Base-by-base conservation (phyloP, 2,888 invertebrate genomes). In the Catotricha subobsoleta region DNA sequence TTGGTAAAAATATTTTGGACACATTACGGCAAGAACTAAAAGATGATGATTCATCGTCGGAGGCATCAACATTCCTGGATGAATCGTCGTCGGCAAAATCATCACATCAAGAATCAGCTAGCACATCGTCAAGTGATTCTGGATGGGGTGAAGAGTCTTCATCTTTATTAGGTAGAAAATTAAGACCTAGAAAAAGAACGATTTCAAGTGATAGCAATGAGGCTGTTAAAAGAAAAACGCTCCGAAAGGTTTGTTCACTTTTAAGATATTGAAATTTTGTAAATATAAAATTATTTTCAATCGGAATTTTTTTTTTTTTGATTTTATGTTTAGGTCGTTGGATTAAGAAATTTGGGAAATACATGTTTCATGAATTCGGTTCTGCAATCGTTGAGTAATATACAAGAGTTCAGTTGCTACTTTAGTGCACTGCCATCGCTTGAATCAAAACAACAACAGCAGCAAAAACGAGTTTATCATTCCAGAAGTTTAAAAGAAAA, bases 291-390 rank as follows among this genome's bases (percentile, higher is more conserved):
- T 12, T 3, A 8, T 34, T 18, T 19, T 18, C 4, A 18, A 19
- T n/a, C 12, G 5, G 34, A 73, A 29, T 10, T 20, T 12, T n/a
- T 36, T 19, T 29, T 25, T 31, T 36, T n/a, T n/a, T 28, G 9
- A 8, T 12, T 29, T 41, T 41, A 19, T 37, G 15, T 36, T 9
- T 35, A 69, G 54, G 49, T 77, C 44, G 75, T 78, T 50, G 82
- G 83, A 28, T 66, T 83, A 54, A 69, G 80, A 54, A 84, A 83
- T 66, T 67, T 83, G 56, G 83, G 83, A 49, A 84, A 83, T 57
- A 84, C 83, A 39, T 84, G 83, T 60, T 84, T 83, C 56, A 83
- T 84, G 83, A 83, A 83, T 62, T 80, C 81, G 16, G 83, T 83
- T 44, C 64, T 84, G 44, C 84, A 84, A 58, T 81, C 81, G 50